phyloP scores from a whole-genome alignment of 1,140 invertebrate species.

The Anastatus disparis region DNA sequence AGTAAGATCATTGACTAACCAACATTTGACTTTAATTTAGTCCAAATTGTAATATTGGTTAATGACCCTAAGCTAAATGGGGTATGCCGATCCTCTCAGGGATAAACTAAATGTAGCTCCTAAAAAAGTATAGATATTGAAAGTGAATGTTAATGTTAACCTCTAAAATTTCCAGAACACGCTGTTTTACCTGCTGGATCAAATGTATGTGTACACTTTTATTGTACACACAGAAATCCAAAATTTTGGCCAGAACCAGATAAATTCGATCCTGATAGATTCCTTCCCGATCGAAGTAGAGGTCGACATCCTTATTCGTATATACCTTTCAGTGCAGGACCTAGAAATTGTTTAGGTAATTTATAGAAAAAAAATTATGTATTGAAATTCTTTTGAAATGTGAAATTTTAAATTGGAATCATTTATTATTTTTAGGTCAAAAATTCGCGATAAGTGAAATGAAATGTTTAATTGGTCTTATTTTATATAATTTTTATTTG shows the following conservation, averaged over 20 bases:
- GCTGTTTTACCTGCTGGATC: constrained; percentile 61
- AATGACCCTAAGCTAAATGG: no score
- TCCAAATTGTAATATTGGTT: no score
- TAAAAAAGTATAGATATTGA: neutral
- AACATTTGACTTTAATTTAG: no score
- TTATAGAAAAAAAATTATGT: no score
- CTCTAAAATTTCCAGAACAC: constrained; percentile 43
- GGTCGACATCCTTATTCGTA: constrained; percentile 64
- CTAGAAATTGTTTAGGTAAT: constrained; percentile 71
- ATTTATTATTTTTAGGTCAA: no score
- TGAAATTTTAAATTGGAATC: no score
- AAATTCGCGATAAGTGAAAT: no score
- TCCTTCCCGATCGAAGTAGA: constrained; percentile 68
- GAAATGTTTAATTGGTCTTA: no score
- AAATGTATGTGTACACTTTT: constrained; percentile 64
- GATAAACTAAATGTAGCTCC: neutral
- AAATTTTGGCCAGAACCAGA: constrained; percentile 71
- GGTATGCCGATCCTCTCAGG: no score
- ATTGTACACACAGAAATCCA: constrained; percentile 68
- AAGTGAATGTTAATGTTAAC: neutral
- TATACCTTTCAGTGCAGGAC: constrained; percentile 72
- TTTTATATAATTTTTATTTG: no score
- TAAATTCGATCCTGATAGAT: constrained; percentile 74
- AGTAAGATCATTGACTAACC: no score
- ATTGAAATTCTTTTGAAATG: no score